Conservation (phyloP, 2,888 invertebrate species). For the Onchidella celtica region DNA sequence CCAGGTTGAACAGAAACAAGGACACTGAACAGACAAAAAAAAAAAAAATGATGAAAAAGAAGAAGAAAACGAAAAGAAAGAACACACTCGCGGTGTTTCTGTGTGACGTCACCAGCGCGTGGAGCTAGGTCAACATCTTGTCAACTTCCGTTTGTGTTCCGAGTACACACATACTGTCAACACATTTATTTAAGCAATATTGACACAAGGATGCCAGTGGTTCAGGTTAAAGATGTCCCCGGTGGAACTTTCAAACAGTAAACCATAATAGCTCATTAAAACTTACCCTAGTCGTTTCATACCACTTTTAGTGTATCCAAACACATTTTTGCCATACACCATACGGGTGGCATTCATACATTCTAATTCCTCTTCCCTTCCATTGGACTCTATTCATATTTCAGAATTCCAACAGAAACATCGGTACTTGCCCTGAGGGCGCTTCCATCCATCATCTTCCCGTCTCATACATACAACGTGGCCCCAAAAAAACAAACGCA, state of each 20-base stretch:
- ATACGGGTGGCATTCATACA: background rate
- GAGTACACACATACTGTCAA: background rate
- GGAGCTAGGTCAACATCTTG: background rate
- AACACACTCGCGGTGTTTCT: no score
- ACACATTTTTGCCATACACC: background rate
- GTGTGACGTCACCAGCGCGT: background rate
- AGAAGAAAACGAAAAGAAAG: background rate
- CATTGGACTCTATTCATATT: background rate
- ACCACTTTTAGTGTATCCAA: conserved; percentile 4
- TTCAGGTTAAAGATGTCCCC: background rate
- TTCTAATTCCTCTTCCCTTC: background rate
- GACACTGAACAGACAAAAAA: background rate
- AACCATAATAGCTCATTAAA: conserved; percentile 3
- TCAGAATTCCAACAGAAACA: background rate
- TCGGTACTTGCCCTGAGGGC: background rate
- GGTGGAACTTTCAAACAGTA: background rate
- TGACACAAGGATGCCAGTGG: background rate
- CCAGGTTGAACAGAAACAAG: no score
- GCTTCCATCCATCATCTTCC: background rate
- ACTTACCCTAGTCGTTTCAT: background rate
- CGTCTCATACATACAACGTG: background rate
- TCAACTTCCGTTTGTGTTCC: background rate
- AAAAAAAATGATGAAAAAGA: conserved; percentile 1
- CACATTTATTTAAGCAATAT: conserved; percentile 30
- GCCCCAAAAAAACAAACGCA: background rate